A percentile compares a stretch with the other conserved stretches of the same genome.
These are phyloP conservation scores for Drosophila santomea DNA, from an alignment of 1,140 invertebrate species.

Conservation along the genomic window DNA sequence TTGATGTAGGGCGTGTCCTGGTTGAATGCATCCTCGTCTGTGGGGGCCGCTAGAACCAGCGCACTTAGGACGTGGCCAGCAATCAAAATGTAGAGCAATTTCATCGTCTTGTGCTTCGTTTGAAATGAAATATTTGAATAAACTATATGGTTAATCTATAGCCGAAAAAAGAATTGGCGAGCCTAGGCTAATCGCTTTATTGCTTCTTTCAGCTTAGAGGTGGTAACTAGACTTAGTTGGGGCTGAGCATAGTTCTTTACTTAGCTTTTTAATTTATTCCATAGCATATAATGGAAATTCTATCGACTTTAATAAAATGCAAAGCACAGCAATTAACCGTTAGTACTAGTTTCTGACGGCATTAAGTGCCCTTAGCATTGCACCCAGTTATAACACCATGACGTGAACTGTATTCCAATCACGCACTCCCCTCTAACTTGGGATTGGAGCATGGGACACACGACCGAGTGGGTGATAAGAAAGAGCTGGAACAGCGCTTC, in stretches of 20 bases:
- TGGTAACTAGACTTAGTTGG: too few relatives aligned
- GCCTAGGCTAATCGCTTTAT: background rate
- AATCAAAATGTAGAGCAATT: conserved; percentile 6
- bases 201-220: background rate
- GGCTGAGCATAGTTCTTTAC: too few relatives aligned
- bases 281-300: background rate
- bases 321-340: conserved; percentile 13
- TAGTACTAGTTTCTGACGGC: conserved; percentile 13
- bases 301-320: conserved; percentile 2
- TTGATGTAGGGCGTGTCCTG: conserved; percentile 3
- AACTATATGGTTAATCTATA: too few relatives aligned
- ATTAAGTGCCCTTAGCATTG: background rate
- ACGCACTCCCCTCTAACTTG: conserved; percentile 37
- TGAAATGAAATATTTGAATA: background rate
- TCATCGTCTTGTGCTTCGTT: conserved; percentile 9
- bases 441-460: background rate
- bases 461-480: background rate
- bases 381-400: background rate
- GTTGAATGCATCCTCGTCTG: background rate
- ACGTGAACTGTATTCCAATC: conserved; percentile 46
- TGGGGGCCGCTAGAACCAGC: conserved; percentile 10
- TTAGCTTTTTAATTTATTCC: too few relatives aligned
- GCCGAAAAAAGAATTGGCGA: background rate
- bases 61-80: background rate
- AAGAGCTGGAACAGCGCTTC: conserved; percentile 8